A percentile compares a stretch with the other conserved stretches of the same genome.
phyloP scores from a whole-genome alignment of 2,113 vertebrate species.

The Lutjanus erythropterus region DNA sequence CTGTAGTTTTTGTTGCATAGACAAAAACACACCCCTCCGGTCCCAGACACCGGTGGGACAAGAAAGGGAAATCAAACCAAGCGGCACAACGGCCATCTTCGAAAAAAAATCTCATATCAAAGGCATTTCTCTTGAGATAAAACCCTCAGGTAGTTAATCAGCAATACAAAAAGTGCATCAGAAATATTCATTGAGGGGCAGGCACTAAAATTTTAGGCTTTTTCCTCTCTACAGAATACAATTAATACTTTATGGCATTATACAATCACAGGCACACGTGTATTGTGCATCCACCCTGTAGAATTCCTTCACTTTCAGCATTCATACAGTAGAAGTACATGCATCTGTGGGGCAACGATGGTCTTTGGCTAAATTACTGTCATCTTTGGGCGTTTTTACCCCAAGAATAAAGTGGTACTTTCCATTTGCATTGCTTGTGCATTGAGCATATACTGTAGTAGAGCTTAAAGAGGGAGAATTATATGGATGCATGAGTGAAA shows the following conservation, averaged over 20 bases:
- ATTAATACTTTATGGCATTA: slow-evolving; percentile 79
- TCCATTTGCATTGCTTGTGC: slow-evolving; percentile 84
- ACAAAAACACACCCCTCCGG: slow-evolving; percentile 29
- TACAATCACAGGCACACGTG: slow-evolving; percentile 53
- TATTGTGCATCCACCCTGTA: slow-evolving; percentile 24
- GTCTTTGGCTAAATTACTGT: slow-evolving; percentile 77
- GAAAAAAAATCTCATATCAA: slow-evolving; percentile 5
- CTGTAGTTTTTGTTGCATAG: slow-evolving; percentile 19
- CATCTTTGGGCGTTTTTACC: slow-evolving; percentile 41
- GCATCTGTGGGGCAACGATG: slow-evolving; percentile 2
- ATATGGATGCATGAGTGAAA: slow-evolving; percentile 34
- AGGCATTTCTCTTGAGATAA: slow-evolving; percentile 34
- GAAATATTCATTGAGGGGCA: slow-evolving; percentile 46
- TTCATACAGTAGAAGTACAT: slow-evolving; percentile 41
- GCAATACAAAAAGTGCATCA: slow-evolving; percentile 74
- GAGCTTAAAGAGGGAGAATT: slow-evolving; percentile 32
- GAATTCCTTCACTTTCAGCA: slow-evolving; percentile 5
- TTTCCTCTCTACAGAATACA: slow-evolving; percentile 45
- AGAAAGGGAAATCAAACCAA: slow-evolving; percentile 24
- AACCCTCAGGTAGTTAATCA: slow-evolving; percentile 47
- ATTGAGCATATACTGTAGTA: slow-evolving; percentile 50
- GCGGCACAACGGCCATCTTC: background rate
- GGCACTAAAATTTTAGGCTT: slow-evolving; percentile 14
- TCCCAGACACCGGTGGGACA: slow-evolving; percentile 21
- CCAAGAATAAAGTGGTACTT: slow-evolving; percentile 45